Base-by-base conservation (phyloP, 1,140 invertebrate species). In the Lysiphlebus fabarum region DNA sequence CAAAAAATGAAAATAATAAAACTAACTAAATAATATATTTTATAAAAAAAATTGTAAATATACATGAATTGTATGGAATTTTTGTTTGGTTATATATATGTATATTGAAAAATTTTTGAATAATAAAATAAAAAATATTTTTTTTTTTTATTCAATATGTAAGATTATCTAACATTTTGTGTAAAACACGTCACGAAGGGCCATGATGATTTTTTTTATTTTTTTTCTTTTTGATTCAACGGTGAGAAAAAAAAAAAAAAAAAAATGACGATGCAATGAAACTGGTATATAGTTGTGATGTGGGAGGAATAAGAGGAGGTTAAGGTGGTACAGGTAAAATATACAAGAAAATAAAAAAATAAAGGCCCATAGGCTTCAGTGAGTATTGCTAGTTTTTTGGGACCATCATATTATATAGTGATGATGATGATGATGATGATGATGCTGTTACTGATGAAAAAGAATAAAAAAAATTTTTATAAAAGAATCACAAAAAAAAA, bases 151-250 rank as follows among this genome's bases (percentile, higher is more conserved):
- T 70, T 67, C 65, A 64, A 68, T 61, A 54, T 65, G 62, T 61
- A 57, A 71, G 70, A 73, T 73, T 71, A 73, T 73, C 71, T 71
- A 73, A 71, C 70, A 73, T 64, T 67, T 65, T 49, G 59, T 53
- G 43, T 50, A 36, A 38, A 50, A 37, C 33, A 47, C 45, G 56
- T 49, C 44, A 49, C 53, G 53, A 56, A 45, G 53, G 53, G 33
- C 42, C 42, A 40, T 33, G 42, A n/a, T 17, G 26, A 33, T 40
- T 26, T 26, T 26, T 26, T 26, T n/a, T n/a, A n/a, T n/a, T n/a
- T n/a, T n/a, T n/a, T n/a, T n/a, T n/a, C n/a, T n/a, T 9, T n/a
- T 17, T 17, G 45, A 10, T 12, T 26, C 17, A 55, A 62, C 54
- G 44, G 56, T 51, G 48, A 36, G 59, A 58, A 62, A 62, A 61